These are phyloP conservation scores for Apeltes quadracus DNA, from an alignment of 2,113 vertebrate species.

Conservation along the genomic window DNA sequence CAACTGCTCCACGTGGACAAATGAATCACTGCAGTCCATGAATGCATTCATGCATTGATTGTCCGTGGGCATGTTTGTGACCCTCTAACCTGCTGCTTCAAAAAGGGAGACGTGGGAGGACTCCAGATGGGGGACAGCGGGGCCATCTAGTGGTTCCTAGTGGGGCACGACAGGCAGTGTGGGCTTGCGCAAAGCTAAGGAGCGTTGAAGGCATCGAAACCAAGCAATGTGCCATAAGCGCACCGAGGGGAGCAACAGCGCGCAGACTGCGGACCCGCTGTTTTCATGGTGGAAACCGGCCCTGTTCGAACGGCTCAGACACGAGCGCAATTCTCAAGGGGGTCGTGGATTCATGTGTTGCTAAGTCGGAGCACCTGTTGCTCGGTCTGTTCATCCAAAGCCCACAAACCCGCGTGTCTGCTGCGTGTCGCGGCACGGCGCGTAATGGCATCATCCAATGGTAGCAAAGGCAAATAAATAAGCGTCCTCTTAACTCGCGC, in stretches of 20 bases:
- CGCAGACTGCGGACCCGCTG: background rate
- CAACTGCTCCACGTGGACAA: background rate
- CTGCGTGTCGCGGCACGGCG: background rate
- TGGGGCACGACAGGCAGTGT: background rate
- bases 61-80: background rate
- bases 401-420: background rate
- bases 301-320: background rate
- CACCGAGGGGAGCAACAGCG: background rate
- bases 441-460: background rate
- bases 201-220: background rate
- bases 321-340: background rate
- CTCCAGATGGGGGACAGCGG: conserved; percentile 7
- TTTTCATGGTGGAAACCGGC: background rate
- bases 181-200: background rate
- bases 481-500: background rate
- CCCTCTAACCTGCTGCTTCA: background rate
- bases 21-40: background rate
- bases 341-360: background rate
- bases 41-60: background rate
- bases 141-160: conserved; percentile 36
- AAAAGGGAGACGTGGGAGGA: background rate
- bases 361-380: background rate
- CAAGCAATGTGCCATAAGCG: background rate
- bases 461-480: background rate
- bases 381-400: background rate